Evolutionary conservation across 2,888 invertebrate genomes (phyloP), one percentile per base, ranked within the genome.

Genomic region (Eupithecia dodoneata): DNA sequence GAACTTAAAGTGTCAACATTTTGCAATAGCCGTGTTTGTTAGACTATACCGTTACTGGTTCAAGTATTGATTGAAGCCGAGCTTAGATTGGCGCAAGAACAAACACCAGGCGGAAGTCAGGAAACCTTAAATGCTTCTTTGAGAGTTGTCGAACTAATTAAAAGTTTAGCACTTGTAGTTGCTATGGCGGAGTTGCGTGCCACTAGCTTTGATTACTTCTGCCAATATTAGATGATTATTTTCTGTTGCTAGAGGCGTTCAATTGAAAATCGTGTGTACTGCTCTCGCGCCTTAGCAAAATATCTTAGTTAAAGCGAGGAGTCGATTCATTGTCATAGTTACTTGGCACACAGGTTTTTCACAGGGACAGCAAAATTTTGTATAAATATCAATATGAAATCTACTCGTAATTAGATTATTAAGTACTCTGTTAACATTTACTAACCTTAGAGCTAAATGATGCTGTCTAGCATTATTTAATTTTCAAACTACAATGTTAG

Each of bases 101-200:
- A 90, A 89, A 87, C 87, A 89, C 83, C 84, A 82, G 85, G 71
- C 83, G 85, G 82, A 85, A 84, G 84, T 81, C 84, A 85, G 87
- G 87, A 89, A 91, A 82, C 89, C 87, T 86, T 92, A 92, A 81
- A 91, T 87, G 89, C 87, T 89, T 90, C 89, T 90, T 91, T 86
- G 86, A 85, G 88, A 92, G 89, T 92, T 91, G 83, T 83, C 81
- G 84, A 93, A 93, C 91, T 93, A 93, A 93, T 93, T 93, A 93
- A 92, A 93, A 93, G 90, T 93, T 93, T 89, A 90, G 88, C 92
- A 92, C 91, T 91, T 92, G 90, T 90, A 89, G 90, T 89, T 90
- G 87, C 86, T 81, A 86, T 81, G 86, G 86, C 83, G 86, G 84
- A 85, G 87, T 84, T 79, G 82, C 87, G 84, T 87, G 82, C 85